These are phyloP conservation scores for Pherbina coryleti DNA, from an alignment of 2,888 invertebrate genomes.

Conservation along the genomic window DNA sequence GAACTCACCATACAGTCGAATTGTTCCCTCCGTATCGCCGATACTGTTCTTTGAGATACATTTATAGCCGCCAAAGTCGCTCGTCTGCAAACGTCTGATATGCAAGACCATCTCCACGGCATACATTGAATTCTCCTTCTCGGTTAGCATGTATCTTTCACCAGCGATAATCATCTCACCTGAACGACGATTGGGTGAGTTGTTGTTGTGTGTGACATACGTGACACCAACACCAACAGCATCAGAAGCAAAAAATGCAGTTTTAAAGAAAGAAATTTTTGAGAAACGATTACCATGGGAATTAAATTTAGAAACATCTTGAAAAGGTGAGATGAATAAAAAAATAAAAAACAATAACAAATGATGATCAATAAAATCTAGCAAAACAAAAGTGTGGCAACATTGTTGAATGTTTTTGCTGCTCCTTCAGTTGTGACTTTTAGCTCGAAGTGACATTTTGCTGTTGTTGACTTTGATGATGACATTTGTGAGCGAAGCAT, in stretches of 20 bases:
- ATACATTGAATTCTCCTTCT: slow-evolving; percentile 84
- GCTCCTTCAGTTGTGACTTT: not conserved
- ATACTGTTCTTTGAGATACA: slow-evolving; percentile 94
- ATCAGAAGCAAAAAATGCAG: slow-evolving; percentile 37
- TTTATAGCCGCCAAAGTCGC: slow-evolving; percentile 88
- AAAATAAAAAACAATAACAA: not conserved
- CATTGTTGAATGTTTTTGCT: not conserved
- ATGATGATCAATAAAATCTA: not conserved
- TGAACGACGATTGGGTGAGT: slow-evolving; percentile 64
- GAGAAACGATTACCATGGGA: slow-evolving; percentile 2
- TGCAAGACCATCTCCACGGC: slow-evolving; percentile 87
- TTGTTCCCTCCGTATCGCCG: slow-evolving; percentile 90
- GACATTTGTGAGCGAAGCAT: slow-evolving; percentile 33
- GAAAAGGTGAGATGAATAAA: no score
- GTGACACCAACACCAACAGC: slow-evolving; percentile 34
- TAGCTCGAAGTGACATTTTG: not conserved
- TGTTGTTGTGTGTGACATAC: slow-evolving; percentile 17
- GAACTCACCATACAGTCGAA: slow-evolving; percentile 86
- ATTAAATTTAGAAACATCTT: slow-evolving; percentile 33
- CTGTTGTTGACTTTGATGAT: slow-evolving; percentile 22
- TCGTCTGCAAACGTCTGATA: slow-evolving; percentile 80
- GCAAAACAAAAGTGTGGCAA: not conserved
- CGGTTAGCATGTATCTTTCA: slow-evolving; percentile 86
- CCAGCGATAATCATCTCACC: slow-evolving; percentile 93
- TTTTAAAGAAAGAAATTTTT: not conserved